Conservation (phyloP, 2,888 invertebrate species). For the Synanthedon myopaeformis region DNA sequence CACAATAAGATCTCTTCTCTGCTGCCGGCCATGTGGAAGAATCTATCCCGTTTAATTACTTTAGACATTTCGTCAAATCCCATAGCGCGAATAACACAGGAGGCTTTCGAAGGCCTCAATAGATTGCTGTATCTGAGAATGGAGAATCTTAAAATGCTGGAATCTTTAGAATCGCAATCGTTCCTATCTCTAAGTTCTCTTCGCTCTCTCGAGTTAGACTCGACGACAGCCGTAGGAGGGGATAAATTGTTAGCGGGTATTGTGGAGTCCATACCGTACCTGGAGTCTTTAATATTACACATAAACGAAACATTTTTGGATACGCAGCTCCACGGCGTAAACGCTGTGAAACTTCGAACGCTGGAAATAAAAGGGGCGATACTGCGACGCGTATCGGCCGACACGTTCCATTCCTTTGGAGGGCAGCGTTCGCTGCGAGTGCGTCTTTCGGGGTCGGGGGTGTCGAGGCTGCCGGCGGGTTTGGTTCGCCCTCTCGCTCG, state of each 20-base stretch:
- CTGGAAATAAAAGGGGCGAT: constrained; percentile 81
- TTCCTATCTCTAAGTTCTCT: constrained; percentile 74
- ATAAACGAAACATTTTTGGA: constrained; percentile 76
- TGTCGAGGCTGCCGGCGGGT: constrained; percentile 79
- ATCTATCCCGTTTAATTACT: constrained; percentile 74
- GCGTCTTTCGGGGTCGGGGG: constrained; percentile 76
- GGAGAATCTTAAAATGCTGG: constrained; percentile 74
- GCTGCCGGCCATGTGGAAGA: constrained; percentile 75
- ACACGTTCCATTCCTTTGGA: constrained; percentile 77
- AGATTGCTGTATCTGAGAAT: constrained; percentile 78
- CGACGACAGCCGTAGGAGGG: constrained; percentile 72
- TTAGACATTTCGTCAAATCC: constrained; percentile 85
- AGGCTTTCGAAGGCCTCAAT: constrained; percentile 74
- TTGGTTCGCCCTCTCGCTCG: constrained; percentile 76
- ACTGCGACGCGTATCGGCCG: constrained; percentile 74
- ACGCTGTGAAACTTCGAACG: constrained; percentile 79
- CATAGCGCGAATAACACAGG: constrained; percentile 74
- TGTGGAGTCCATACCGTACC: constrained; percentile 16
- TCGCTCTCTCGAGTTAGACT: constrained; percentile 74
- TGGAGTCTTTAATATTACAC: constrained; percentile 57
- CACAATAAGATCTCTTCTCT: constrained; percentile 77
- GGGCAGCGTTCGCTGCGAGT: constrained; percentile 77
- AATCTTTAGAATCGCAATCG: constrained; percentile 77
- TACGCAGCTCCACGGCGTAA: constrained; percentile 76
- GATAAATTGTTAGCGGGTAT: constrained; percentile 38